Percentiles rank a stretch among this genome's conserved stretches.
Evolutionary conservation across 2,113 vertebrate species (phyloP).

Genomic region (Hippopotamus amphibius): DNA sequence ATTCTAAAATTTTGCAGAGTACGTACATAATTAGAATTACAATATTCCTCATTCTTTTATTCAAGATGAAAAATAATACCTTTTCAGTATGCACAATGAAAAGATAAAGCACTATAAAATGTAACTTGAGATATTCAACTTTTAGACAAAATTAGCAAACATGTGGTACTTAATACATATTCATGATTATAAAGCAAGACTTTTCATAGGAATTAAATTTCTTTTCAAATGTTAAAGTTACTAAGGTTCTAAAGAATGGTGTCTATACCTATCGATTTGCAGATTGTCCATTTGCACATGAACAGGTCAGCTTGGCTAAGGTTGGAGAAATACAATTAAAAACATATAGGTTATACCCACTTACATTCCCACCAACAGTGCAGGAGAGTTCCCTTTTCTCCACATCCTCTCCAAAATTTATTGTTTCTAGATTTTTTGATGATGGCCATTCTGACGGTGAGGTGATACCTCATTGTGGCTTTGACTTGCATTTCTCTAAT

Average conservation of each 20-base stretch:
- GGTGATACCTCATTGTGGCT: no score
- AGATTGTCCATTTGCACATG: not conserved
- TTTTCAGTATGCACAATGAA: conserved; percentile 78
- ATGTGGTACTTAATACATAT: conserved; percentile 65
- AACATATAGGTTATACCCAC: not conserved
- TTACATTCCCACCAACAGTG: no score
- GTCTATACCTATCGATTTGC: not conserved
- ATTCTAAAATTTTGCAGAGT: conserved; percentile 76
- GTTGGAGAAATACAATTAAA: not conserved
- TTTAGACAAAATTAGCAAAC: conserved; percentile 73
- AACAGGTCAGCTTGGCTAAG: not conserved
- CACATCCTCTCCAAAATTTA: no score
- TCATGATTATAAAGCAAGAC: conserved; percentile 47
- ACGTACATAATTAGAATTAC: conserved; percentile 58
- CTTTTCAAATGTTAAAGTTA: conserved; percentile 63
- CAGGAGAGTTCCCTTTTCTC: no score
- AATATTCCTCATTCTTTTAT: conserved; percentile 65
- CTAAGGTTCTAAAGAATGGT: not conserved
- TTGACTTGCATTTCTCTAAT: no score
- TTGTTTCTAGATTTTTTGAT: no score
- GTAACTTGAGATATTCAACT: conserved; percentile 71
- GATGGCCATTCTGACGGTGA: no score
- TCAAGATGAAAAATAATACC: conserved; percentile 80
- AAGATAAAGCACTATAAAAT: conserved; percentile 66
- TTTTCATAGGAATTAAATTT: conserved; percentile 32